phyloP scores from a whole-genome alignment of 2,113 vertebrate genomes.

The Phaethornis superciliosus region DNA sequence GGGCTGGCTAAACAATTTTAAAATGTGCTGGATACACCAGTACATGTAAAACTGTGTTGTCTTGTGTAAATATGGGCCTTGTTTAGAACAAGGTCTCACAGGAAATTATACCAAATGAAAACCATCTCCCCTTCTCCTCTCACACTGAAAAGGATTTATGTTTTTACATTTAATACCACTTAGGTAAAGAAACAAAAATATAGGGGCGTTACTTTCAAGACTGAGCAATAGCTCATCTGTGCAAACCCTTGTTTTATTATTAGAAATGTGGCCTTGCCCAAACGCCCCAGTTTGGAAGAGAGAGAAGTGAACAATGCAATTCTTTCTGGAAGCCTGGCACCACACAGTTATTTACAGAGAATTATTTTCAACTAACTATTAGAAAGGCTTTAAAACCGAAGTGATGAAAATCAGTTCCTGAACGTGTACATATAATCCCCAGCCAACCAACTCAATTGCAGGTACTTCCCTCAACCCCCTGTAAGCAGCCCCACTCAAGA shows the following conservation, averaged over 20 bases:
- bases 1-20: conserved; percentile 72
- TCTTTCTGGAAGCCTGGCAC: background rate
- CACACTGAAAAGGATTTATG: conserved; percentile 76
- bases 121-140: conserved; percentile 77
- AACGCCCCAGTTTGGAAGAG: conserved; percentile 12
- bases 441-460: background rate
- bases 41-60: conserved; percentile 75
- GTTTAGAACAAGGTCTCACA: conserved; percentile 76
- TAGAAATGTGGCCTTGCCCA: conserved; percentile 4
- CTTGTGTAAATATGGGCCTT: conserved; percentile 78
- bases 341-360: background rate
- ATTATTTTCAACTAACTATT: background rate
- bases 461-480: background rate
- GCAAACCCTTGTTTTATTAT: conserved; percentile 46
- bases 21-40: conserved; percentile 67
- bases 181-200: conserved; percentile 70
- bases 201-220: conserved; percentile 51
- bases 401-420: conserved; percentile 3
- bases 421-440: background rate
- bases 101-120: conserved; percentile 86
- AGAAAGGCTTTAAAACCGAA: conserved; percentile 20
- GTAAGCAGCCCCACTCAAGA: background rate
- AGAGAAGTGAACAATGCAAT: conserved; percentile 6
- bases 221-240: conserved; percentile 64
- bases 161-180: conserved; percentile 77